Conservation (phyloP, 2,113 vertebrate genomes). For the Dendropsophus ebraccatus region DNA sequence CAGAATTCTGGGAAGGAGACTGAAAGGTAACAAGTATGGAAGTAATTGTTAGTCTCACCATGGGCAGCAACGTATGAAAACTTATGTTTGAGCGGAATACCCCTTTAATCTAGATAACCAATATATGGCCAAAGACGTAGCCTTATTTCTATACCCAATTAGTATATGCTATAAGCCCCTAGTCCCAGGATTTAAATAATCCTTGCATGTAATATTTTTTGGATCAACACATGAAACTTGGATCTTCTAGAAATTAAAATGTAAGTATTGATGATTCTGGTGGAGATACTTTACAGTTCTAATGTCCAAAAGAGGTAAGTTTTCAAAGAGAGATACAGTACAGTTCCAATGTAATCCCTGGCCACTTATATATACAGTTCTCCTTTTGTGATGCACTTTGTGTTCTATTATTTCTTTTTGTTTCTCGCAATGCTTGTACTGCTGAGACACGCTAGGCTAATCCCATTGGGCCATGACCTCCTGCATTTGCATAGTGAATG, state of each 20-base stretch:
- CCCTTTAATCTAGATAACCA: no score
- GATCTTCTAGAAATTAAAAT: slow-evolving; percentile 76
- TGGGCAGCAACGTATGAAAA: no score
- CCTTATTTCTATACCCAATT: neutral
- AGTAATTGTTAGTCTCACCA: no score
- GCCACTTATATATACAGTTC: neutral
- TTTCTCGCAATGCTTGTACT: slow-evolving; percentile 72
- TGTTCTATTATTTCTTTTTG: slow-evolving; percentile 62
- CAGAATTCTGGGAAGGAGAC: no score
- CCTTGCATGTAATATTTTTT: slow-evolving; percentile 14
- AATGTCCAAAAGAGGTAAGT: slow-evolving; percentile 83
- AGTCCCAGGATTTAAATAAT: slow-evolving; percentile 3
- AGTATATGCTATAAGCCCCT: neutral
- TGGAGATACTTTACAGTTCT: slow-evolving; percentile 75
- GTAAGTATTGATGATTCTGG: slow-evolving; percentile 78
- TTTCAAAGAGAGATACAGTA: slow-evolving; percentile 26
- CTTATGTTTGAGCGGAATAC: no score
- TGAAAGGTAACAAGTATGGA: no score
- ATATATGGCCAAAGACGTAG: neutral
- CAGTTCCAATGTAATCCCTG: neutral
- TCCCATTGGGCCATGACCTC: slow-evolving; percentile 58
- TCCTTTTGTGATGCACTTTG: slow-evolving; percentile 53
- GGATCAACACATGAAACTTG: slow-evolving; percentile 62
- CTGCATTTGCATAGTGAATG: slow-evolving; percentile 68
- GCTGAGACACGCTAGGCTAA: slow-evolving; percentile 55